Evolutionary conservation across 2,888 invertebrate genomes (phyloP).

Genomic region (Drosophila mayaguana): DNA sequence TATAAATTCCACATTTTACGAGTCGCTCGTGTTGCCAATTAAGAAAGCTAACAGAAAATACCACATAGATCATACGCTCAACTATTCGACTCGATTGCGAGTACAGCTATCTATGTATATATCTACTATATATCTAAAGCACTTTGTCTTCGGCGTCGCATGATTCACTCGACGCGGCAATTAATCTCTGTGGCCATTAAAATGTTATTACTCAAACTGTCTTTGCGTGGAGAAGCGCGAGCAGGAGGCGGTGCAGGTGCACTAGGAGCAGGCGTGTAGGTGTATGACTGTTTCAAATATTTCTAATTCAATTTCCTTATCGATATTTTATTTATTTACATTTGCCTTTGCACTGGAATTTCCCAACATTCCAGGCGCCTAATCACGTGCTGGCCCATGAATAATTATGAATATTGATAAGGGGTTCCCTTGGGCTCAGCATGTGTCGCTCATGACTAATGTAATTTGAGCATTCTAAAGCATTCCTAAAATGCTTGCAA

Average conservation of each 20-base stretch:
- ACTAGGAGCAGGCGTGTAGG: not conserved
- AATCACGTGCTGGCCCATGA: constrained; percentile 35
- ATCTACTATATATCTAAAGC: constrained; percentile 12
- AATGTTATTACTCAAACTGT: constrained; percentile 73
- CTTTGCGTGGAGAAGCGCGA: constrained; percentile 4
- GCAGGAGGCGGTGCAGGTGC: not conserved
- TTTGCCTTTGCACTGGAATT: constrained; percentile 6
- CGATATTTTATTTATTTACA: constrained; percentile 21
- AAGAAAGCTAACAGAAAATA: constrained; percentile 45
- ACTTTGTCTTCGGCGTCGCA: constrained; percentile 39
- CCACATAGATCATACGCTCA: constrained; percentile 60
- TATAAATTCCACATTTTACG: constrained; percentile 72
- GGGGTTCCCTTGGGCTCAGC: constrained; percentile 31
- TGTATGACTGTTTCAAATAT: constrained; percentile 18
- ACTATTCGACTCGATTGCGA: constrained; percentile 34
- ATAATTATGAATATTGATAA: constrained; percentile 41
- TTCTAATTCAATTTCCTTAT: constrained; percentile 34
- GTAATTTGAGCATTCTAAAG: not conserved
- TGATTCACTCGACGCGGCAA: constrained; percentile 70
- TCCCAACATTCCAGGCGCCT: constrained; percentile 7
- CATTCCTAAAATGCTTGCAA: not conserved
- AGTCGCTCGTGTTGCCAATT: constrained; percentile 75
- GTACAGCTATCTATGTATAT: constrained; percentile 24
- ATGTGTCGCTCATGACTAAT: constrained; percentile 11
- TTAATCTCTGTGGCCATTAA: constrained; percentile 74